A percentile compares a stretch with the other conserved stretches of the same genome.
These are phyloP conservation scores for Resseliella maxima DNA, from an alignment of 2,888 invertebrate species.

Conservation along the genomic window DNA sequence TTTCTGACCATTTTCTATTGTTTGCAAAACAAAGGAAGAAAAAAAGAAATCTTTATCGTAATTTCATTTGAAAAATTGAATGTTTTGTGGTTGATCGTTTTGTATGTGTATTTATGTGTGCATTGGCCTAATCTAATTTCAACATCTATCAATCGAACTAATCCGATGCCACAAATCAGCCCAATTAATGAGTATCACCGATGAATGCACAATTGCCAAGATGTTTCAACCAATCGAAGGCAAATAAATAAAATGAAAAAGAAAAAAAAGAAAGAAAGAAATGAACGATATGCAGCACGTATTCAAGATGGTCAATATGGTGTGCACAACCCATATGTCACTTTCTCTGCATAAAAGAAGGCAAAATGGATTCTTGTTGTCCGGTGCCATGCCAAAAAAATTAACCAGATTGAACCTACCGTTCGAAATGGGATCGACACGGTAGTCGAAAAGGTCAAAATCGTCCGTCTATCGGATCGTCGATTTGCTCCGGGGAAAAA, in stretches of 20 bases:
- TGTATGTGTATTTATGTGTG: not conserved
- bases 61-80: not conserved
- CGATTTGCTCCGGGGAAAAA: not conserved
- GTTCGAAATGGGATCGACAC: not conserved
- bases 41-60: conserved; percentile 38
- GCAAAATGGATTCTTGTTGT: not conserved
- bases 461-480: not conserved
- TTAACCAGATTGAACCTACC: not conserved
- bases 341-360: conserved; percentile 49
- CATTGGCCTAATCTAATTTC: conserved; percentile 16
- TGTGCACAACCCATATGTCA: conserved; percentile 46
- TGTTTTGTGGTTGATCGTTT: not conserved
- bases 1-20: conserved; percentile 44
- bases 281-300: not conserved
- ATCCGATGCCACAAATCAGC: conserved; percentile 36
- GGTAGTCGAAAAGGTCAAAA: not conserved
- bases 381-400: not conserved
- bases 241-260: not conserved
- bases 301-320: conserved; percentile 44
- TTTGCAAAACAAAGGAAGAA: conserved; percentile 49
- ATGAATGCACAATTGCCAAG: conserved; percentile 25
- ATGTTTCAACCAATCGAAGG: not conserved
- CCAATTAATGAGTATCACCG: not conserved
- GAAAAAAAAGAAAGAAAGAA: not conserved
- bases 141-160: conserved; percentile 26